Evolutionary conservation across 1,140 invertebrate species (phyloP), one percentile per base, ranked within the genome.

Genomic region (Phocides pigmalion): DNA sequence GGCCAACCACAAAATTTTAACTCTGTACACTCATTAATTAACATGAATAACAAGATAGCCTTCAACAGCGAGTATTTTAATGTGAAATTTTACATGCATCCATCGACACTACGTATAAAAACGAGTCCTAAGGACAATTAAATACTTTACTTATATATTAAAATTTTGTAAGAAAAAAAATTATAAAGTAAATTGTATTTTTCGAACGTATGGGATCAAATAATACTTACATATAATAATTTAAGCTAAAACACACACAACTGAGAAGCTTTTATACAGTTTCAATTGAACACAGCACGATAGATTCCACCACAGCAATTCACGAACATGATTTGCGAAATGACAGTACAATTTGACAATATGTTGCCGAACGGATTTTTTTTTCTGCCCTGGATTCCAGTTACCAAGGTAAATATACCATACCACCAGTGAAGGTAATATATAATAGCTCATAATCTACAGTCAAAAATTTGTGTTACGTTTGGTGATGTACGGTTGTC

Each of bases 241-340:
- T 49, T 62, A 44, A 64, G 28, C 16, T 41, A 47, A 20, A 50
- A 39, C 19, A 59, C 22, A 47, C 41, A 49, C 19, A 64, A 49
- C 11, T 42, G 28, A 14, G 35, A 16, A 46, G 32, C 28, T 50
- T 47, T 20, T 15, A 16, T 3, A 11, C 9, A 44, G 16, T 44
- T 44, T 41, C 37, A 54, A 54, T 22, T 72, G 58, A 65, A 69
- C 69, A 73, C 70, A 72, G 53, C 49, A 51, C 70, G 62, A 72
- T 39, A 53, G 15, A 41, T 54, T 39, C 32, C 35, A 54, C 50
- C 6, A 22, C 35, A 64, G 62, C 53, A 72, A 70, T 61, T 66
- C 68, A 69, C 72, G 72, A 76, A 79, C 79, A 72, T 78, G 76
- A 82, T 84, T 79, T 76, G 70, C 68, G 62, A 71, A 74, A 75